Conservation (phyloP, 1,140 invertebrate genomes). For the Drosophila parabipectinata region DNA sequence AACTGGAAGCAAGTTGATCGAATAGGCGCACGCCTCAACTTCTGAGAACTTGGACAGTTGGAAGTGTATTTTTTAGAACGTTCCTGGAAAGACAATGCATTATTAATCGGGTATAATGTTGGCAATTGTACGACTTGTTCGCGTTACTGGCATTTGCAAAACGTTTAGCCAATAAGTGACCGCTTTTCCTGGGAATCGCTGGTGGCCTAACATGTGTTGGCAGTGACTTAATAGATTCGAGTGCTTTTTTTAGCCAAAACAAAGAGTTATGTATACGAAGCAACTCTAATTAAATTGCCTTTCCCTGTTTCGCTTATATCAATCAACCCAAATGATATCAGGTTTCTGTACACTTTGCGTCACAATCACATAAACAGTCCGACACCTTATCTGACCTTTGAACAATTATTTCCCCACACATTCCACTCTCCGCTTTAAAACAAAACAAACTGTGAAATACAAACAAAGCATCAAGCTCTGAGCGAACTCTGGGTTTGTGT, state of each 20-base stretch:
- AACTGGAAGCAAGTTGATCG: slow-evolving; percentile 11
- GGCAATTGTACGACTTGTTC: not conserved
- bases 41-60: slow-evolving; percentile 18
- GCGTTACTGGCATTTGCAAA: not conserved
- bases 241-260: not conserved
- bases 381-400: slow-evolving; percentile 18
- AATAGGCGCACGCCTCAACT: slow-evolving; percentile 17
- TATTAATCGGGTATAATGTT: not conserved
- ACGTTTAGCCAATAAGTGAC: not conserved
- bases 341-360: not conserved
- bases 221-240: not conserved
- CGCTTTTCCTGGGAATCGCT: not conserved
- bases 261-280: not conserved
- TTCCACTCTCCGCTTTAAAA: not conserved
- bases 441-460: not conserved
- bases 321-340: not conserved
- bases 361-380: not conserved
- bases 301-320: not conserved
- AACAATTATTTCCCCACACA: slow-evolving; percentile 13
- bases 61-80: slow-evolving; percentile 1
- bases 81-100: slow-evolving; percentile 22
- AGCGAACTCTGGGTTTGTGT: not conserved
- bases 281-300: not conserved
- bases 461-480: slow-evolving; percentile 4
- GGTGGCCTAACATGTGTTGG: not conserved